Evolutionary conservation across 1,140 invertebrate genomes (phyloP), one percentile per base, ranked within the genome.

Genomic region (Rhyzopertha dominica): DNA sequence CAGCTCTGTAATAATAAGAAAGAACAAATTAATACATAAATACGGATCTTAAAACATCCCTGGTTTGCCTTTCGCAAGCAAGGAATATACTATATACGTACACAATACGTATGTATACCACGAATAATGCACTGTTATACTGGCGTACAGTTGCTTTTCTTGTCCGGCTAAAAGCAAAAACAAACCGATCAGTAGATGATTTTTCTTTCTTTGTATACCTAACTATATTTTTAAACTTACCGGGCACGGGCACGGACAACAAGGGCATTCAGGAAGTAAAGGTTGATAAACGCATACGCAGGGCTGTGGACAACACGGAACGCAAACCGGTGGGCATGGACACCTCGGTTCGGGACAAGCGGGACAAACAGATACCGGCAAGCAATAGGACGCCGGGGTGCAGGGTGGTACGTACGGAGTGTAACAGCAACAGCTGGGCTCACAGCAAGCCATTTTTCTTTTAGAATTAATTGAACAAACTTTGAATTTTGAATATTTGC

Each of bases 251-350:
- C 30, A 9, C 16, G 30, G 30, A 32, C 30, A 32, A 25, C 37
- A 39, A 5, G 37, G 37, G 19, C 37, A 40, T 40, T 23, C 29
- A 17, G 37, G 37, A 5, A 40, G 13, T 14, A 23, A 40, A 2
- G 37, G 37, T 19, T 23, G 37, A 40, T 23, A 13, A 28, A 13
- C n/a, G 37, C 23, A 16, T 25, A 25, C 19, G 29, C 24, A 13
- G 29, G 37, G 37, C 19, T 40, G 37, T 19, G 37, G 37, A 17
- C 37, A 40, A 26, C 37, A 40, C 25, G 37, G 37, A 5, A 40
- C 37, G 10, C 4, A 3, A 3, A 40, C 13, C 10, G 23, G 3
- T 0, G 37, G 37, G 7, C 25, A n/a, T 8, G 37, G 37, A 26
- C 37, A 40, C 25, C 22, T 14, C 18, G 37, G 37, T 25, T 23